Evolutionary conservation across 2,113 vertebrate genomes (phyloP).

Genomic region (Neotoma lepida): DNA sequence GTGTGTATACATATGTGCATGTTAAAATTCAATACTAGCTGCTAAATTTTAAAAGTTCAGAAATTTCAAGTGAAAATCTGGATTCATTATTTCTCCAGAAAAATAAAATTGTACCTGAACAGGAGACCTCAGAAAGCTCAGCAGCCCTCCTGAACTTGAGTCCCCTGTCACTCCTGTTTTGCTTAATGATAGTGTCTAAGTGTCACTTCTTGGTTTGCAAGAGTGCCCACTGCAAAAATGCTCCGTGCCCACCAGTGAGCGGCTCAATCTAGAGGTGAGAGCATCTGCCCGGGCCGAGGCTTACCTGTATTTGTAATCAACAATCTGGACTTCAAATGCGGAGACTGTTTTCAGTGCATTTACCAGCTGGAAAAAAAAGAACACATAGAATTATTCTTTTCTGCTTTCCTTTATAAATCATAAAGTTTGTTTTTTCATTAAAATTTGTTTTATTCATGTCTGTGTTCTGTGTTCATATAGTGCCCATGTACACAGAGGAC

Average conservation of each 20-base stretch:
- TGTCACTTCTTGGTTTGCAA: background rate
- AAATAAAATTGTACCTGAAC: background rate
- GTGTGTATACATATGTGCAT: fast-evolving
- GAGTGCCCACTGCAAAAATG: background rate
- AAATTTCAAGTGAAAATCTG: conserved; percentile 22
- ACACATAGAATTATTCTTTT: conserved; percentile 14
- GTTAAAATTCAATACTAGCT: background rate
- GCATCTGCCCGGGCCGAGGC: conserved; percentile 56
- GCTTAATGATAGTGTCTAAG: background rate
- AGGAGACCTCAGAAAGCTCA: background rate
- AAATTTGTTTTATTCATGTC: background rate
- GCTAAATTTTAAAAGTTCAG: conserved; percentile 1
- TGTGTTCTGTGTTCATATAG: background rate
- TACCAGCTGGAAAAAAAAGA: conserved; percentile 89
- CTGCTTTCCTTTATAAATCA: background rate
- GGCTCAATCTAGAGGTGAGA: background rate
- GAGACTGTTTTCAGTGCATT: conserved; percentile 94
- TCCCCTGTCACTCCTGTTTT: background rate
- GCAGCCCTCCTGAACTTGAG: background rate
- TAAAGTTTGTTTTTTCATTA: background rate
- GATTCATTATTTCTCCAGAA: background rate
- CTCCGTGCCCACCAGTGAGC: background rate
- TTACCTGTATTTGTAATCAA: conserved; percentile 98
- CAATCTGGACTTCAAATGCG: conserved; percentile 92
- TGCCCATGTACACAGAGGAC: background rate